Conservation (phyloP, 2,113 vertebrate genomes). For the Atractosteus spatula region DNA sequence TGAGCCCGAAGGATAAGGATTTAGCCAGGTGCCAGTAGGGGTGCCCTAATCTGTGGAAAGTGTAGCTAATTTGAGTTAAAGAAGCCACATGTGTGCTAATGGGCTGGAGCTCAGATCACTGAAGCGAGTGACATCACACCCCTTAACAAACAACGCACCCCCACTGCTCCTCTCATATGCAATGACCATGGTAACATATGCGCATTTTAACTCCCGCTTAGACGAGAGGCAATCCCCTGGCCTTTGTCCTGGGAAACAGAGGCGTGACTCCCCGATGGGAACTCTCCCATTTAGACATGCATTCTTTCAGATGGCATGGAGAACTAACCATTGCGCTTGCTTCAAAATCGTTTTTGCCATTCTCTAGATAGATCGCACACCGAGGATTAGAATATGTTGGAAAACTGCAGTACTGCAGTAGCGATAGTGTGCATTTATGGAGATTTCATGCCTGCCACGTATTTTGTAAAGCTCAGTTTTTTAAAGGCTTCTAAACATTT, state of each 20-base stretch:
- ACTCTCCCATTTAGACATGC: conserved; percentile 2
- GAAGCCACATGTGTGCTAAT: conserved; percentile 41
- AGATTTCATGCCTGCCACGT: too few species aligned
- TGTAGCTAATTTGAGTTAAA: conserved; percentile 55
- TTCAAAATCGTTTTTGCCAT: neutral
- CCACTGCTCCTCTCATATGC: neutral
- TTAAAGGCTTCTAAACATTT: too few species aligned
- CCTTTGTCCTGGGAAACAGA: conserved; percentile 6
- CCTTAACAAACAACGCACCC: conserved; percentile 8
- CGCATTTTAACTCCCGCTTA: conserved; percentile 22
- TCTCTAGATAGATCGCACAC: too few species aligned
- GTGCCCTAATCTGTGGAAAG: conserved; percentile 48
- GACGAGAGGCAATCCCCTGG: conserved; percentile 6
- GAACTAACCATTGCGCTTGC: neutral
- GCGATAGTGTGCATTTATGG: too few species aligned
- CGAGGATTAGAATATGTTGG: too few species aligned
- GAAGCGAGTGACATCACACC: conserved; percentile 39
- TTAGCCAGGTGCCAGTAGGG: neutral
- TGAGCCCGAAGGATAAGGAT: too few species aligned
- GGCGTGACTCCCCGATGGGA: neutral
- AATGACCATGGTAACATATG: conserved; percentile 23
- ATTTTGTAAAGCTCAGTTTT: too few species aligned
- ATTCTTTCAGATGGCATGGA: conserved; percentile 18
- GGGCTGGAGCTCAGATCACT: conserved; percentile 50
- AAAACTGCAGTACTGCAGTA: too few species aligned